phyloP scores from a whole-genome alignment of 2,888 invertebrate genomes.

The Acanthoscelides obtectus region DNA sequence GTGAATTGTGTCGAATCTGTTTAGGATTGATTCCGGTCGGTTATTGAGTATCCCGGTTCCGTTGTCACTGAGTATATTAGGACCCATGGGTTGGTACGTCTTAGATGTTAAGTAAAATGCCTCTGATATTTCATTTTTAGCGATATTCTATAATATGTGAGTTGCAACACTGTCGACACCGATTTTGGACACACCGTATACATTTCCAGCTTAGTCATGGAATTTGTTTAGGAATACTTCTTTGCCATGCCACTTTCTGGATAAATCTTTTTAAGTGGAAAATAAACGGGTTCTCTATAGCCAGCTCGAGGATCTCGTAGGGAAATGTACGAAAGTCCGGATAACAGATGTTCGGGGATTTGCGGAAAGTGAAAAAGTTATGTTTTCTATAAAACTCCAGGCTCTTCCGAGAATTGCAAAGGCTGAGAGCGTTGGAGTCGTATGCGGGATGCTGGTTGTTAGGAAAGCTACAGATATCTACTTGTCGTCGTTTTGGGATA shows the following conservation, averaged over 20 bases:
- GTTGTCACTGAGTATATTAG: too few species aligned
- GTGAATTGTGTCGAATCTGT: too few species aligned
- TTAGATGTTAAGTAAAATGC: too few species aligned
- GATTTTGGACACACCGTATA: too few species aligned
- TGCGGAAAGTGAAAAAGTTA: not conserved
- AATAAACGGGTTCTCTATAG: not conserved
- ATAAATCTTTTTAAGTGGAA: not conserved
- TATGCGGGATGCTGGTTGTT: not conserved
- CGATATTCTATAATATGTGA: too few species aligned
- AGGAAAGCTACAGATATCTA: not conserved
- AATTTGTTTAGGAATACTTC: not conserved
- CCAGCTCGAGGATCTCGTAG: not conserved
- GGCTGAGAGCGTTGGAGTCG: not conserved
- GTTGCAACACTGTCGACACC: too few species aligned
- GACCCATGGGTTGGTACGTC: too few species aligned
- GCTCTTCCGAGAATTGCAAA: not conserved
- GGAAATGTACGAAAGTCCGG: not conserved
- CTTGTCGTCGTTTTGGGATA: not conserved
- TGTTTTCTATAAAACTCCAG: not conserved
- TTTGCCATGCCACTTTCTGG: not conserved
- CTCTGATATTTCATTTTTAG: too few species aligned
- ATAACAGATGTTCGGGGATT: not conserved
- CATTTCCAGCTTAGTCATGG: not conserved
- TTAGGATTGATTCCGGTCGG: too few species aligned
- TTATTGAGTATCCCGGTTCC: too few species aligned